Evolutionary conservation across 2,113 vertebrate genomes (phyloP), one percentile per base, ranked within the genome.

Genomic region (Epinephelus fuscoguttatus): DNA sequence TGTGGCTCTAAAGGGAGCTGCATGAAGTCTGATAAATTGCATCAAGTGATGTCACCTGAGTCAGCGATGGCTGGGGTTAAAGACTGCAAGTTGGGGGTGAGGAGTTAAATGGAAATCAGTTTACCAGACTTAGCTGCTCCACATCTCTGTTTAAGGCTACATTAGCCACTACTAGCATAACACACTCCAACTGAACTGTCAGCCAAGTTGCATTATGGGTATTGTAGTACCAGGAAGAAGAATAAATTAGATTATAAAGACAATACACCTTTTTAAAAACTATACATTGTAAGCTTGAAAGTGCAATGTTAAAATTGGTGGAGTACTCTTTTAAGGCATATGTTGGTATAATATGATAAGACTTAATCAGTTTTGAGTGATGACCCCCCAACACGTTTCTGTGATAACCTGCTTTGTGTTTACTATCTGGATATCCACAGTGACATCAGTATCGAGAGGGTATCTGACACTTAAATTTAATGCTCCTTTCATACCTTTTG

Each of bases 301-400:
- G 12, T 11, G 25, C 4, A 7, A 52, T 21, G 45, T 4, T 69
- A 8, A 49, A 37, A 18, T 66, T 19, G 7, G 63, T 47, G 13
- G n/a, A 45, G 40, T 47, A 25, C 23, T 11, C 45, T 27, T 50
- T 69, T 21, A 21, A 52, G 6, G n/a, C 3, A n/a, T 71, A 25
- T 50, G 40, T 14, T 57, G 49, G n/a, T 66, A 59, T 42, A n/a
- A 27, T 23, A 63, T 10, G 78, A 11, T 14, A 23, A 3, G 9
- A 57, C 1, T n/a, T 13, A 1, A 25, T 33, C 1, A 6, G 21
- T 52, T 25, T 52, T 66, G 2, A 61, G 70, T 73, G 50, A 61
- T 72, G 61, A 82, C 59, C n/a, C n/a, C 62, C 72, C 42, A 60
- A 50, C 1, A 23, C 12, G 9, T 57, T 63, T 50, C 12, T 52